phyloP scores from a whole-genome alignment of 2,888 invertebrate genomes.

The Hesperia comma region DNA sequence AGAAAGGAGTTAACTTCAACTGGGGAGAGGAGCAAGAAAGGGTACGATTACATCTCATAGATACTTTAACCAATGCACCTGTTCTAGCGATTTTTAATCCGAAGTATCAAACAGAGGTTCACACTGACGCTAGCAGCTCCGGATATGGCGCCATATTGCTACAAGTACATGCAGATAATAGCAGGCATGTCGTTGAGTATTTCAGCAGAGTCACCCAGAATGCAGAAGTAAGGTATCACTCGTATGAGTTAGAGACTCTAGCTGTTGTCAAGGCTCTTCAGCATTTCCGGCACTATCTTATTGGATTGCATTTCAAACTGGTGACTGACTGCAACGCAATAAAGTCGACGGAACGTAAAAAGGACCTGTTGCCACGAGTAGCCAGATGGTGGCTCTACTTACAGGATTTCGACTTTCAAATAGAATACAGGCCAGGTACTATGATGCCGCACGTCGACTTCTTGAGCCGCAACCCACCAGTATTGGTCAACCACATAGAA shows the following conservation, averaged over 20 bases:
- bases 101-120: conserved; percentile 37
- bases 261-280: background rate
- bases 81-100: conserved; percentile 38
- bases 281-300: background rate
- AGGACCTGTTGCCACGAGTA: background rate
- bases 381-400: conserved; percentile 10
- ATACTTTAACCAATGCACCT: background rate
- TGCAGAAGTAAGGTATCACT: conserved; percentile 36
- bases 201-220: conserved; percentile 37
- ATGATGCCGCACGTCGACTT: conserved; percentile 12
- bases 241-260: background rate
- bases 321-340: background rate
- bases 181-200: conserved; percentile 39
- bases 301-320: background rate
- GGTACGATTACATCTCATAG: background rate
- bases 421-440: conserved; percentile 9
- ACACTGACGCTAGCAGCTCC: conserved; percentile 39
- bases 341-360: background rate
- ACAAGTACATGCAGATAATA: conserved; percentile 33
- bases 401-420: conserved; percentile 9
- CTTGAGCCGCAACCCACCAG: conserved; percentile 3
- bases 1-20: background rate
- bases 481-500: background rate
- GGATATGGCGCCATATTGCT: conserved; percentile 42
- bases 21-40: background rate